Evolutionary conservation across 2,888 invertebrate species (phyloP).

Genomic region (Synanthedon vespiformis): DNA sequence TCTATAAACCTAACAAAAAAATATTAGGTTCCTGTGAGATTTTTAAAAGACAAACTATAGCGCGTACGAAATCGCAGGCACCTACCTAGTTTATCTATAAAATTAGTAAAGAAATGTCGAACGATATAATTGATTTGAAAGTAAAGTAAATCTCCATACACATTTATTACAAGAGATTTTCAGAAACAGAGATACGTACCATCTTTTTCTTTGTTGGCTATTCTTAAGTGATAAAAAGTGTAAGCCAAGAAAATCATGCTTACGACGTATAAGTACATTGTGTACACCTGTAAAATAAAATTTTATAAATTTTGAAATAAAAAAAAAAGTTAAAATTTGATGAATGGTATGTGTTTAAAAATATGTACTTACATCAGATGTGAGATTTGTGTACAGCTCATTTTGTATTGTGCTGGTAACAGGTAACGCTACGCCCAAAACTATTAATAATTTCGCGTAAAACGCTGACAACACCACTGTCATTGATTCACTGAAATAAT

Average conservation of each 20-base stretch:
- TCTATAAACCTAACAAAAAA: too few species aligned
- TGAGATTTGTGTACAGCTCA: constrained; percentile 54
- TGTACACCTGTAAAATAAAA: constrained; percentile 71
- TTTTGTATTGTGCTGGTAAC: constrained; percentile 74
- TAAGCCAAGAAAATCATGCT: constrained; percentile 79
- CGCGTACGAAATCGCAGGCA: too few species aligned
- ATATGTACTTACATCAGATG: constrained; percentile 57
- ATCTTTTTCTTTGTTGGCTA: constrained; percentile 41
- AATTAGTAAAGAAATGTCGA: too few species aligned
- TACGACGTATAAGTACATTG: constrained; percentile 78
- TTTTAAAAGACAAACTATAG: too few species aligned
- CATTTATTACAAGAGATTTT: too few species aligned
- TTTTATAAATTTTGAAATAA: neutral
- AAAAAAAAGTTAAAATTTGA: too few species aligned
- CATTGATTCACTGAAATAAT: constrained; percentile 70
- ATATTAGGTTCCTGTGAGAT: too few species aligned
- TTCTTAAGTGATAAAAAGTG: constrained; percentile 73
- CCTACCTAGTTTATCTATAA: too few species aligned
- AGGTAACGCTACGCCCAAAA: constrained; percentile 74
- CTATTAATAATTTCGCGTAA: constrained; percentile 75
- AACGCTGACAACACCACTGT: constrained; percentile 73
- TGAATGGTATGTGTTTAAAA: neutral
- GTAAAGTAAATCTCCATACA: too few species aligned
- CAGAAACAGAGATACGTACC: constrained; percentile 23
- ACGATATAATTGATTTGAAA: too few species aligned